These are phyloP conservation scores for Phyllopteryx taeniolatus DNA, from an alignment of 2,113 vertebrate genomes.

Conservation along the genomic window DNA sequence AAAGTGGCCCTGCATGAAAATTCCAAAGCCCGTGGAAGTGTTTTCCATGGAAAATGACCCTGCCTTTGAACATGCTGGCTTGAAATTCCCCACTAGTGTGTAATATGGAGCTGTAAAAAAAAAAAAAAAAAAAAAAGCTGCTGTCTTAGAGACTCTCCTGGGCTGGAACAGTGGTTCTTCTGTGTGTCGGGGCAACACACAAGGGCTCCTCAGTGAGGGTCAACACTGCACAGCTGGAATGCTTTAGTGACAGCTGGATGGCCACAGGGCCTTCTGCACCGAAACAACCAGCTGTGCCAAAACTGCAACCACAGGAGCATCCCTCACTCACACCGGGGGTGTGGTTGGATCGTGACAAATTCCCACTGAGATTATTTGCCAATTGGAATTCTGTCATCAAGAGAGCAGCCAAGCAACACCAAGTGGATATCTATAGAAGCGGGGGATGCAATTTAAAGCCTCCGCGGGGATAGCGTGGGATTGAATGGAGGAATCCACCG, in stretches of 20 bases:
- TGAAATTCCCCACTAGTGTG: slow-evolving; percentile 70
- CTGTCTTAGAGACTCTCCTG: slow-evolving; percentile 23
- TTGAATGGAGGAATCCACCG: slow-evolving; percentile 6
- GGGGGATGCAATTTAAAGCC: slow-evolving; percentile 21
- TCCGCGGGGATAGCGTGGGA: neutral
- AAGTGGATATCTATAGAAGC: neutral
- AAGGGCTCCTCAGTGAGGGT: slow-evolving; percentile 36
- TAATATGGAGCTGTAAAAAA: slow-evolving; percentile 42
- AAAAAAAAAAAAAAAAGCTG: neutral
- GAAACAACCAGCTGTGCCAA: slow-evolving; percentile 35
- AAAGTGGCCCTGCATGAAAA: neutral
- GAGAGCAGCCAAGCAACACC: slow-evolving; percentile 16
- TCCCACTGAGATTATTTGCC: slow-evolving; percentile 21
- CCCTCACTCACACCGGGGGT: slow-evolving; percentile 49
- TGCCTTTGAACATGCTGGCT: slow-evolving; percentile 69
- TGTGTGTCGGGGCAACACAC: slow-evolving; percentile 45
- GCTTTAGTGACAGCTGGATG: slow-evolving; percentile 64
- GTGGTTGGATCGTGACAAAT: slow-evolving; percentile 51
- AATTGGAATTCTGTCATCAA: slow-evolving; percentile 18
- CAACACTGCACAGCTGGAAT: slow-evolving; percentile 65
- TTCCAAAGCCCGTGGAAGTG: slow-evolving; percentile 28
- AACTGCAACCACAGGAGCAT: slow-evolving; percentile 9
- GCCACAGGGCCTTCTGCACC: slow-evolving; percentile 26
- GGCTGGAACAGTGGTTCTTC: slow-evolving; percentile 63
- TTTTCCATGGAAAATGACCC: slow-evolving; percentile 23